Evolutionary conservation across 2,113 vertebrate genomes (phyloP), one percentile per base, ranked within the genome.

Genomic region (Ranitomeya imitator): DNA sequence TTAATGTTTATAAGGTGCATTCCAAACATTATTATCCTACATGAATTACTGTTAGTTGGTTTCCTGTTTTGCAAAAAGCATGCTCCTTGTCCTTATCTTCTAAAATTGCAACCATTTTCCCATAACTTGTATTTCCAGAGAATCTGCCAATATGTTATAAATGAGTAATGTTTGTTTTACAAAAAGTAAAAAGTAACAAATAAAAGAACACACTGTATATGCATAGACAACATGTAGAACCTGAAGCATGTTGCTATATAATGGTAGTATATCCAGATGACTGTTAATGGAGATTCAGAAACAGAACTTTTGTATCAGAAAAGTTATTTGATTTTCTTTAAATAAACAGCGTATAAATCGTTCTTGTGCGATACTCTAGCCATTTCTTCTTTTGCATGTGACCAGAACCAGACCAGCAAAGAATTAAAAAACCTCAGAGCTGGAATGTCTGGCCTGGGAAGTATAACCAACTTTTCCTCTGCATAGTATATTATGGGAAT

Each of bases 371-470:
- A 12, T 9, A 67, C 61, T 67, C n/a, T 45, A 67, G 61, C 19
- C 51, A 65, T 67, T 52, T 80, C 14, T 23, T 9, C 9, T 45
- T 9, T 52, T 67, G 54, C 23, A 52, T 67, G 63, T 83, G 81
- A 83, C 81, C 61, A 83, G 61, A 83, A 83, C 61, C 81, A 83
- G 81, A 83, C 45, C 37, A 67, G 81, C 7, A 23, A 51, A 13
- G 81, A 83, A 83, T 67, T 37, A 67, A 51, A 67, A 67, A 83
- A 65, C n/a, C 37, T 80, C 52, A 37, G 37, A 83, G 61, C 18
- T 52, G 81, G 81, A 83, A 83, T 83, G 81, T 67, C 61, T 83
- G 45, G 19, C 61, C 81, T 67, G 81, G 81, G 61, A 83, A 83
- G n/a, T 14, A 83, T 83, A 23, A 23, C 19, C 21, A 52, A 6